phyloP scores from a whole-genome alignment of 2,113 vertebrate species.

The Rafetus swinhoei region DNA sequence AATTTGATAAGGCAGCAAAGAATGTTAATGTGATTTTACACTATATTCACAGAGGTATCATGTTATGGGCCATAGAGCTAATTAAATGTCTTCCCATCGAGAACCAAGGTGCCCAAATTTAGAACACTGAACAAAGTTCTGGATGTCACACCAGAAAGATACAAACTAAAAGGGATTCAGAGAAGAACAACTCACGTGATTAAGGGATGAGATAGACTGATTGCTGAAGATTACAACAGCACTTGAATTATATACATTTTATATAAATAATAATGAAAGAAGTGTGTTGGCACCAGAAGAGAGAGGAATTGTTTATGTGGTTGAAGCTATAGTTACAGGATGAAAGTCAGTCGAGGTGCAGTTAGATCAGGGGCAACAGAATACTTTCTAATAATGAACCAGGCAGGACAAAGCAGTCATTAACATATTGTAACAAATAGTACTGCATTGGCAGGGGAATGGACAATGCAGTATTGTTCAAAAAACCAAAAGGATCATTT shows the following conservation, averaged over 20 bases:
- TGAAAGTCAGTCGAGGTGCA: background rate
- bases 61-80: background rate
- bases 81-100: background rate
- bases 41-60: conserved; percentile 1
- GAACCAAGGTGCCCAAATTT: background rate
- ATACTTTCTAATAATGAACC: background rate
- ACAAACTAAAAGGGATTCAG: background rate
- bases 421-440: background rate
- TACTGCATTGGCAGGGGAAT: rapidly evolving
- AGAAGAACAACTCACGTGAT: background rate
- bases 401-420: background rate
- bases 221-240: background rate
- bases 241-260: background rate
- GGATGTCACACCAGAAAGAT: background rate
- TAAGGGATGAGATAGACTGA: background rate
- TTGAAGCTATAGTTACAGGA: background rate
- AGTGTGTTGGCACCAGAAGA: background rate
- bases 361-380: background rate
- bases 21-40: background rate
- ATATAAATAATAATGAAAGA: background rate
- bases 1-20: conserved; percentile 14
- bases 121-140: background rate
- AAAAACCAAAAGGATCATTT: background rate
- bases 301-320: background rate
- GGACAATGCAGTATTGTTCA: background rate